Conservation (phyloP, 1,140 invertebrate species). For the Lepidurus couesii region DNA sequence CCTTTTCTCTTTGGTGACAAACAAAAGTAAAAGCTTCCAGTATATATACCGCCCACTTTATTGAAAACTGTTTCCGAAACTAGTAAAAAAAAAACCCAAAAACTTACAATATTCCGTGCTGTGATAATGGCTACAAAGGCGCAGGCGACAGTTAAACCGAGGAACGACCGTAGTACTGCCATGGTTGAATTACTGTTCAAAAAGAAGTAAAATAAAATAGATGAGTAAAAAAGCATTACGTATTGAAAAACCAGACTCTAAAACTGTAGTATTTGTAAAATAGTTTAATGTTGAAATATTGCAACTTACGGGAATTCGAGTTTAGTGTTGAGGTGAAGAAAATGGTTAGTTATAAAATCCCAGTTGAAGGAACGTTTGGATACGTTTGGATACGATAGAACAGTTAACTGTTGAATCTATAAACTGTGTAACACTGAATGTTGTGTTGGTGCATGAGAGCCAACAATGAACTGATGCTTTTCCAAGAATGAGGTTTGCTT, state of each 20-base stretch:
- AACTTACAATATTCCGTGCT: not conserved
- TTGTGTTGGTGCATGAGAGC: not conserved
- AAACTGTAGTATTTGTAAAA: no score
- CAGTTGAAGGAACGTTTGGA: no score
- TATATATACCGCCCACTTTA: no score
- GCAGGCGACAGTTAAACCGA: not conserved
- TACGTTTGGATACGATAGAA: not conserved
- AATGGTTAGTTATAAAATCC: no score
- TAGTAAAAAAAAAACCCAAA: no score
- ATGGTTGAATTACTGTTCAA: not conserved
- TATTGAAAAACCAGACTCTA: no score
- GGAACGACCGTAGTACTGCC: not conserved
- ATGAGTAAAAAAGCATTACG: no score
- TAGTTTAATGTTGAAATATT: no score
- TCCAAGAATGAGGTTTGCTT: not conserved
- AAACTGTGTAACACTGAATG: not conserved
- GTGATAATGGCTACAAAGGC: slow-evolving; percentile 1
- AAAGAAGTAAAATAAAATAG: not conserved
- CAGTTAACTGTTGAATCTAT: not conserved
- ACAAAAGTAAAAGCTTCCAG: no score
- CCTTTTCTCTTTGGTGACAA: not conserved
- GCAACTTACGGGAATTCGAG: no score
- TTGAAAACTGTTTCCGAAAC: no score
- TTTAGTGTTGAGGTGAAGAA: no score
- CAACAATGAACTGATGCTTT: not conserved